Evolutionary conservation across 2,113 vertebrate genomes (phyloP).

Genomic region (Myrmophylax atrothorax): DNA sequence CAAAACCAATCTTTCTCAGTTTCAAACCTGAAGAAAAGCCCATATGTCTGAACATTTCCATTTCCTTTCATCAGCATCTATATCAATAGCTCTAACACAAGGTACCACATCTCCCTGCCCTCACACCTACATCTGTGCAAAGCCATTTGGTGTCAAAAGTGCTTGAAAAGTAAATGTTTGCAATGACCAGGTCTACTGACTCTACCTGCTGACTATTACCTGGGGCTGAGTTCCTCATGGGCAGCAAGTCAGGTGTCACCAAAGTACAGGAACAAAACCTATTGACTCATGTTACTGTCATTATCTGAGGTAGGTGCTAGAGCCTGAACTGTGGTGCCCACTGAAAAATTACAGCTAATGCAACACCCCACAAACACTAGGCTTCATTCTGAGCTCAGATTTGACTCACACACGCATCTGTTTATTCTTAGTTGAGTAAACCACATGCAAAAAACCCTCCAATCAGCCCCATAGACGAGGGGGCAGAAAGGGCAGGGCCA

Average conservation of each 20-base stretch:
- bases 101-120: not conserved
- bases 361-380: not conserved
- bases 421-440: not conserved
- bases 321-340: not conserved
- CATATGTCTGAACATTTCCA: fast-evolving
- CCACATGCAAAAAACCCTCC: not conserved
- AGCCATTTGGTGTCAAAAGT: not conserved
- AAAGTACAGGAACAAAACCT: not conserved
- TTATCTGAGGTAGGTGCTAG: not conserved
- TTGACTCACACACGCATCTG: not conserved
- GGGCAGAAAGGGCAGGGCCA: not conserved
- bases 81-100: not conserved
- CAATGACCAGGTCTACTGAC: not conserved
- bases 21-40: not conserved
- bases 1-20: not conserved
- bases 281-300: not conserved
- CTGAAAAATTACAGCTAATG: not conserved
- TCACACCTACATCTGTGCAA: not conserved
- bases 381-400: not conserved
- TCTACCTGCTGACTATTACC: not conserved
- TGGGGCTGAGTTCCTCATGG: not conserved
- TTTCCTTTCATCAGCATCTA: not conserved
- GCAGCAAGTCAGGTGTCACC: not conserved
- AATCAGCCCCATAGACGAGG: not conserved
- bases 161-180: not conserved